Percentiles rank a stretch among this genome's conserved stretches.
Conservation (phyloP, 2,113 vertebrate species). For the Carollia perspicillata region DNA sequence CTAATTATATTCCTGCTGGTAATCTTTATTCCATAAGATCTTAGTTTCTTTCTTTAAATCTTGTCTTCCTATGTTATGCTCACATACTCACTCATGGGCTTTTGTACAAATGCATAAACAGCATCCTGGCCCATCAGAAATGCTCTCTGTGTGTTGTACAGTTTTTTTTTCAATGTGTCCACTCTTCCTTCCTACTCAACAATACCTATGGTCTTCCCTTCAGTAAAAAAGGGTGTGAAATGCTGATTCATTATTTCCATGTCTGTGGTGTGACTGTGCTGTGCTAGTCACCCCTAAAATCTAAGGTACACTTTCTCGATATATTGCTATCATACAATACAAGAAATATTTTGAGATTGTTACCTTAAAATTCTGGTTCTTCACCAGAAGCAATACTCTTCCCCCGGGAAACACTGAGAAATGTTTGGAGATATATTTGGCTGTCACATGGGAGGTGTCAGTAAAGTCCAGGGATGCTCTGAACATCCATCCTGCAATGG, state of each 20-base stretch:
- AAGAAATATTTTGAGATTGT: neutral
- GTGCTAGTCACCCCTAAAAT: too few relatives aligned
- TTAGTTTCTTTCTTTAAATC: too few relatives aligned
- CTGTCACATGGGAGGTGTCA: neutral
- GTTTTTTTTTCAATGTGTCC: neutral
- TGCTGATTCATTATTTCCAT: neutral
- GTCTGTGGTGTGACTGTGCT: too few relatives aligned
- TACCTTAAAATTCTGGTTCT: neutral
- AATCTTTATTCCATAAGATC: too few relatives aligned
- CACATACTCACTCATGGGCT: too few relatives aligned
- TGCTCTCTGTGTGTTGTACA: neutral
- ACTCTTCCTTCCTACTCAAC: neutral
- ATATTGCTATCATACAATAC: neutral
- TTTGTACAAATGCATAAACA: too few relatives aligned
- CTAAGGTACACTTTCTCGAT: neutral
- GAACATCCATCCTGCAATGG: neutral
- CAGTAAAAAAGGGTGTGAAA: too few relatives aligned
- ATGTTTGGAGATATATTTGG: neutral
- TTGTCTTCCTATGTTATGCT: too few relatives aligned
- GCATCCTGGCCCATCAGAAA: too few relatives aligned
- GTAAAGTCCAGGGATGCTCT: neutral
- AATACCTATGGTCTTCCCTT: neutral
- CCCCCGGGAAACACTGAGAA: neutral
- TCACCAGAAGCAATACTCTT: neutral
- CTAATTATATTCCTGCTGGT: too few relatives aligned